These are phyloP conservation scores for Gadopsis marmoratus DNA, from an alignment of 2,797 vertebrate genomes.

Conservation along the genomic window DNA sequence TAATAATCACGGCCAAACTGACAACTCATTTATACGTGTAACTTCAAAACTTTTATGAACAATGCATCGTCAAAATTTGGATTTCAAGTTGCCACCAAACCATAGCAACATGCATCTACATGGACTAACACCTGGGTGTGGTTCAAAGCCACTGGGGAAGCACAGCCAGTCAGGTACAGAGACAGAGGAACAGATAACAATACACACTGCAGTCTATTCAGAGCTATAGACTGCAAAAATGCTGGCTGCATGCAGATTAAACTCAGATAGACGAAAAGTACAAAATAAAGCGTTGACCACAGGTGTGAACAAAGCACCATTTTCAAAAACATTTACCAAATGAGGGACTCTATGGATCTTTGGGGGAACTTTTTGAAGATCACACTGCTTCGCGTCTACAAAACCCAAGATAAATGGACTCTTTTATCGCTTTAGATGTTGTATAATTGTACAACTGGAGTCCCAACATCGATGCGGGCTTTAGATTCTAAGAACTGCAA, in stretches of 20 bases:
- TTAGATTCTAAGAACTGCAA: slow-evolving; percentile 71
- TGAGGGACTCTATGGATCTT: slow-evolving; percentile 61
- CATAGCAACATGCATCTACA: slow-evolving; percentile 60
- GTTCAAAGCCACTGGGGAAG: slow-evolving; percentile 75
- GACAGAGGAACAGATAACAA: slow-evolving; percentile 77
- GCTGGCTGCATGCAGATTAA: slow-evolving; percentile 80
- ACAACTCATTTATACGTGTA: not conserved
- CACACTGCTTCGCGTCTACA: slow-evolving; percentile 56
- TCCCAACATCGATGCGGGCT: slow-evolving; percentile 71
- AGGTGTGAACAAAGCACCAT: slow-evolving; percentile 80
- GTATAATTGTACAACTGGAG: slow-evolving; percentile 80
- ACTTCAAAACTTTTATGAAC: not conserved
- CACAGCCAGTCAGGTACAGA: slow-evolving; percentile 72
- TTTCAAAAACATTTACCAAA: slow-evolving; percentile 76
- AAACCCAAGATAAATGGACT: slow-evolving; percentile 70
- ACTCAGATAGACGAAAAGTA: slow-evolving; percentile 73
- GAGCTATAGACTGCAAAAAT: slow-evolving; percentile 79
- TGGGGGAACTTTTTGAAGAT: slow-evolving; percentile 71
- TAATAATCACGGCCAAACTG: not conserved
- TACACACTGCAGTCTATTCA: slow-evolving; percentile 82
- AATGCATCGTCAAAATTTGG: not conserved
- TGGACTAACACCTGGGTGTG: slow-evolving; percentile 75
- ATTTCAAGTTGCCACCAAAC: slow-evolving; percentile 52
- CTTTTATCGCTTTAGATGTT: slow-evolving; percentile 78
- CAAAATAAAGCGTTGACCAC: slow-evolving; percentile 78